Evolutionary conservation across 2,797 vertebrate genomes (phyloP).

Genomic region (Graptemys geographica): DNA sequence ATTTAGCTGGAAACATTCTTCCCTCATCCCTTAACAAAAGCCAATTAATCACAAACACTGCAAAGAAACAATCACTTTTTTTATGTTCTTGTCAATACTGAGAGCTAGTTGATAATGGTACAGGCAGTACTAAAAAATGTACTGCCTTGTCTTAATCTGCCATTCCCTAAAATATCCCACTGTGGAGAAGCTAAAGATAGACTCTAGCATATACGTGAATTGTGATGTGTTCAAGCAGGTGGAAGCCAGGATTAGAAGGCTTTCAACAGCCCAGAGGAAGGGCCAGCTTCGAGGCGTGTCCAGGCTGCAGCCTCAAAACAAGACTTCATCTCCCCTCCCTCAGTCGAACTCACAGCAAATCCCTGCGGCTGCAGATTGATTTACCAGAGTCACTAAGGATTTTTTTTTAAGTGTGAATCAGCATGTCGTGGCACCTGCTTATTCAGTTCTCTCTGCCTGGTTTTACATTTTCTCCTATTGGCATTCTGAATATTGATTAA

Average conservation of each 20-base stretch:
- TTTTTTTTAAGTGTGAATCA: constrained; percentile 16
- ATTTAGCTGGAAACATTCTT: constrained; percentile 58
- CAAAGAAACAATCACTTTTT: constrained; percentile 18
- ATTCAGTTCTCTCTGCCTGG: not conserved
- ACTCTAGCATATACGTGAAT: not conserved
- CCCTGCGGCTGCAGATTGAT: not conserved
- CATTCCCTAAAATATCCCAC: constrained; percentile 36
- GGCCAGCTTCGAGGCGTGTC: not conserved
- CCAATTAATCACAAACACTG: constrained; percentile 33
- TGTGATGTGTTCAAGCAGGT: constrained; percentile 26
- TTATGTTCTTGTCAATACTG: constrained; percentile 5
- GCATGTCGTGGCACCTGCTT: not conserved
- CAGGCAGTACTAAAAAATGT: constrained; percentile 30
- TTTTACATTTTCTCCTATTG: not conserved
- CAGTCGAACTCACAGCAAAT: constrained; percentile 36
- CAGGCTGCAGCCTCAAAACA: constrained; percentile 11
- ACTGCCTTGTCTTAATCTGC: constrained; percentile 42
- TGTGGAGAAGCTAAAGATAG: constrained; percentile 53
- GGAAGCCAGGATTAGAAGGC: constrained; percentile 37
- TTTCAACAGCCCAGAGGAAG: constrained; percentile 28
- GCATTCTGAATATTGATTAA: not conserved
- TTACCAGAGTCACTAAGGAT: not conserved
- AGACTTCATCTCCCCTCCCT: constrained; percentile 23
- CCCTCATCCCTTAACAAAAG: constrained; percentile 57
- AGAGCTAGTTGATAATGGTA: constrained; percentile 4